These are phyloP conservation scores for Drosophila imparisetae DNA, from an alignment of 2,888 invertebrate genomes.

Conservation along the genomic window DNA sequence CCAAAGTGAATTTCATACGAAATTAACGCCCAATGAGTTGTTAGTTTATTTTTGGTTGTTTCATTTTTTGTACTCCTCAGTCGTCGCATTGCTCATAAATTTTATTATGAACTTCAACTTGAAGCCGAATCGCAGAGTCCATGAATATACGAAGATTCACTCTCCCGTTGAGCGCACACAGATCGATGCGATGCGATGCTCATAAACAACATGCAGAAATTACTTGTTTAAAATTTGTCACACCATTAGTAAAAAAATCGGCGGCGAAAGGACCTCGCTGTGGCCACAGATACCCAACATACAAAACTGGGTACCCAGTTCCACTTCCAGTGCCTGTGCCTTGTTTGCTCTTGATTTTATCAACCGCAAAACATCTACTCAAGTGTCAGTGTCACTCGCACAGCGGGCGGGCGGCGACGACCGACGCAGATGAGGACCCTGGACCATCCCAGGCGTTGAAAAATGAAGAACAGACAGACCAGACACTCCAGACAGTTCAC, in stretches of 20 bases:
- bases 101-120: constrained; percentile 74
- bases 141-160: constrained; percentile 36
- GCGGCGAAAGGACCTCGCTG: constrained; percentile 78
- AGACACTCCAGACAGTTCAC: constrained; percentile 55
- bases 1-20: constrained; percentile 48
- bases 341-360: constrained; percentile 82
- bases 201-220: constrained; percentile 81
- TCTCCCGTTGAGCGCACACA: constrained; percentile 62
- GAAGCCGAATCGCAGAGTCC: constrained; percentile 37
- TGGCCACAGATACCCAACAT: constrained; percentile 37
- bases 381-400: constrained; percentile 82
- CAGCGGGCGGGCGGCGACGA: constrained; percentile 79
- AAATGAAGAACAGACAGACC: constrained; percentile 73
- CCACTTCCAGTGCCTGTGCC: constrained; percentile 45
- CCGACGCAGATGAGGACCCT: constrained; percentile 56
- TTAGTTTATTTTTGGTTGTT: constrained; percentile 11
- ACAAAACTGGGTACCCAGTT: constrained; percentile 32
- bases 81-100: constrained; percentile 76
- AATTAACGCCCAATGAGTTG: constrained; percentile 55
- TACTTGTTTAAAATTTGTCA: constrained; percentile 82
- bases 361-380: constrained; percentile 82
- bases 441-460: constrained; percentile 77
- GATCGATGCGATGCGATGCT: constrained; percentile 72
- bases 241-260: constrained; percentile 81
- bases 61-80: constrained; percentile 25